phyloP scores from a whole-genome alignment of 2,797 vertebrate species.

The Cuniculus paca region DNA sequence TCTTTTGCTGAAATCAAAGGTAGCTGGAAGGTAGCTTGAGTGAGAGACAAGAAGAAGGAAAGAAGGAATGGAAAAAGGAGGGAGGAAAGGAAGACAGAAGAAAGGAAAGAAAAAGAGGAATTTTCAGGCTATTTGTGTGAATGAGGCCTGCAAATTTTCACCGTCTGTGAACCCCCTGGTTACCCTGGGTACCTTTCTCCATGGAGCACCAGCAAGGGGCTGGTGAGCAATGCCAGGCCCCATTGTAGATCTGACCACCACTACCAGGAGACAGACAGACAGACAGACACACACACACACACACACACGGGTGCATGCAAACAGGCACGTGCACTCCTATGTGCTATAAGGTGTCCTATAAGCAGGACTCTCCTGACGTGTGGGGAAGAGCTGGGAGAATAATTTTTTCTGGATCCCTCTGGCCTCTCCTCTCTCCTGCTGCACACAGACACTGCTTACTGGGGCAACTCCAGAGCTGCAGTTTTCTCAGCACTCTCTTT shows the following conservation, averaged over 20 bases:
- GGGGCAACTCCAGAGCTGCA: neutral
- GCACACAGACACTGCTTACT: neutral
- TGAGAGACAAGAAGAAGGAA: neutral
- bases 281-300: neutral
- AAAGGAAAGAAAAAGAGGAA: neutral
- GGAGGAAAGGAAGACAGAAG: neutral
- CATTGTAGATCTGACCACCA: neutral
- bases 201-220: neutral
- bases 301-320: neutral
- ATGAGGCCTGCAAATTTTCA: neutral
- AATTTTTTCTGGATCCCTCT: too few species aligned
- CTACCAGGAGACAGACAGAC: neutral
- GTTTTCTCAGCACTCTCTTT: too few species aligned
- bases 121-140: neutral
- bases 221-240: neutral
- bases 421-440: too few species aligned
- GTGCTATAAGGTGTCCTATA: too few species aligned
- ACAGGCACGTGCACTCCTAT: too few species aligned
- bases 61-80: neutral
- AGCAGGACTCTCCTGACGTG: too few species aligned
- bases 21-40: neutral
- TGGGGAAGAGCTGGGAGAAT: too few species aligned
- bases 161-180: neutral
- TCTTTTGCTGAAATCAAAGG: constrained; percentile 19
- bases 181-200: neutral